Base-by-base conservation (phyloP, 2,797 vertebrate genomes). In the Hypotaenidia philippensis region DNA sequence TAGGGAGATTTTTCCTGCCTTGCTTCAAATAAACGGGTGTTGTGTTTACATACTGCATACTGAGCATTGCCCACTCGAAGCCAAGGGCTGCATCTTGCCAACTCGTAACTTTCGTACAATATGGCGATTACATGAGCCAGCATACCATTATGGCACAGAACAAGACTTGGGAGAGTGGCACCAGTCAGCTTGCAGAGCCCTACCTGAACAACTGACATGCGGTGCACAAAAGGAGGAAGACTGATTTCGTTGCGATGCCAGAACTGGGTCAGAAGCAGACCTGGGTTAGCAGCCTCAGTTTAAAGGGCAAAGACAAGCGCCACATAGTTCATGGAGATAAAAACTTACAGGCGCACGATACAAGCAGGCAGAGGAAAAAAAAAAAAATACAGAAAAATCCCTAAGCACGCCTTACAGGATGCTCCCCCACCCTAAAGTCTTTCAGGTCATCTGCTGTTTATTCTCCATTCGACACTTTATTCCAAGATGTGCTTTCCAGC, bases 11-110 rank as follows among this genome's bases (percentile, higher is more conserved):
- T 94, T 94, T 95, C 68, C 74, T 92, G 78, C 79, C 91, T 93
- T 93, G 70, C 85, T 96, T 94, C 89, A 95, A 96, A 95, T 89
- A 96, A 96, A 93, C 80, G 84, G 87, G 77, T 92, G 84, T 84
- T 94, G 68, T 94, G 94, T 94, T 97, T 95, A 96, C 74, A 96
- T 91, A 70, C 80, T 81, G 89, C 80, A 96, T 92, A 74, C 59
- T 91, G 90, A 94, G 79, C 94, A 94, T 83, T 90, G 92, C 89
- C 70, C 44, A 84, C 49, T 23, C 11, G 11, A 94, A 95, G 95
- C 89, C 94, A 97, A 94, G 47, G 47, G 59, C 90, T 91, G 87
- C 49, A 60, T 93, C 91, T 89, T 94, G 94, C 93, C 81, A 96
- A 40, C 68, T 95, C 88, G 55, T 77, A 96, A 91, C 88, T 95